These are phyloP conservation scores for Eulithis prunata DNA, from an alignment of 2,888 invertebrate species.

Conservation along the genomic window DNA sequence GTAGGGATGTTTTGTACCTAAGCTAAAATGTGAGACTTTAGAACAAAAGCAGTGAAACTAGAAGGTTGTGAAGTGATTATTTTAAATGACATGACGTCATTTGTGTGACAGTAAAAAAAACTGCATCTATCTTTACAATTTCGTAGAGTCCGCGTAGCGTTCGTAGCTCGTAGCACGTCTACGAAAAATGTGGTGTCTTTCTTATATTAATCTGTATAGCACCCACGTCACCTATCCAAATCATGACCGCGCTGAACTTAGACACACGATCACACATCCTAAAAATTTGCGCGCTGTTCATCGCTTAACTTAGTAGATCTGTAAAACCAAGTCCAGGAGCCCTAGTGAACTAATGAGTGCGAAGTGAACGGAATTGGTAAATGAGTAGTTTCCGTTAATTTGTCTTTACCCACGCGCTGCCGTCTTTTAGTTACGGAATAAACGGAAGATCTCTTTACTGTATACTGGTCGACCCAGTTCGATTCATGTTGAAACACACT, in stretches of 20 bases:
- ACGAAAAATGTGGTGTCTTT: conserved; percentile 15
- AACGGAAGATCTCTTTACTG: background rate
- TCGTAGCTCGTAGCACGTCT: conserved; percentile 27
- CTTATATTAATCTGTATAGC: background rate
- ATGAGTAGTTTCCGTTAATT: conserved; percentile 66
- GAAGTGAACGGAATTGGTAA: conserved; percentile 60
- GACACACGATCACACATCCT: too few species aligned
- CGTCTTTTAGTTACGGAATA: conserved; percentile 9
- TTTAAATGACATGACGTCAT: too few species aligned
- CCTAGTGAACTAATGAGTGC: conserved; percentile 32
- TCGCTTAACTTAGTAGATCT: background rate
- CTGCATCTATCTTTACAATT: background rate
- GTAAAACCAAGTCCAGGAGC: background rate
- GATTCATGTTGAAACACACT: too few species aligned
- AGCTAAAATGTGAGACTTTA: too few species aligned
- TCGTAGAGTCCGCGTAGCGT: conserved; percentile 27
- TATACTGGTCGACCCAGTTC: too few species aligned
- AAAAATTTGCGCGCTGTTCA: too few species aligned
- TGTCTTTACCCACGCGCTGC: conserved; percentile 32
- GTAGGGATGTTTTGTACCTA: too few species aligned
- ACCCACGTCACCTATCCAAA: too few species aligned
- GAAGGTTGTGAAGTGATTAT: too few species aligned
- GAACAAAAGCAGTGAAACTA: too few species aligned
- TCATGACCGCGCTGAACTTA: too few species aligned
- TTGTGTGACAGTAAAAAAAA: background rate